Percentiles rank a stretch among this genome's conserved stretches.
These are phyloP conservation scores for Lasiurus borealis DNA, from an alignment of 2,113 vertebrate genomes.

Conservation along the genomic window DNA sequence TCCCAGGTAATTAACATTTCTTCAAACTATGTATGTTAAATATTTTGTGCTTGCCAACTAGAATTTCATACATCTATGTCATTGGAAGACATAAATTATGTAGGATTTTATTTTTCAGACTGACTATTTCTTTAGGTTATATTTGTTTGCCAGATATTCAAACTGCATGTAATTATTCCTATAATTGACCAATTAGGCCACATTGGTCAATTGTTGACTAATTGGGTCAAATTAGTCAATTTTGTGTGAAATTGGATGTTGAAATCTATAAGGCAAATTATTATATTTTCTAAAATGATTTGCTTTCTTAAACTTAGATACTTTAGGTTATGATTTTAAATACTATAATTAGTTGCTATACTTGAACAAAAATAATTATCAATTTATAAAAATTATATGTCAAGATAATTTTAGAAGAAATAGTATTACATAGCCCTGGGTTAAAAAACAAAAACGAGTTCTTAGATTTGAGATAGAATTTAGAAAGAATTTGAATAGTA, in stretches of 20 bases:
- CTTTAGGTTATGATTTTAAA: background rate
- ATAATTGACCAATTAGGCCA: background rate
- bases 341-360: background rate
- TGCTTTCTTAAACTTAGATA: background rate
- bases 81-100: background rate
- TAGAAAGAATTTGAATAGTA: background rate
- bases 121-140: background rate
- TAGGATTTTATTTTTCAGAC: background rate
- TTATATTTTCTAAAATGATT: background rate
- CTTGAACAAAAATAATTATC: background rate
- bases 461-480: background rate
- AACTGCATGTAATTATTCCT: background rate
- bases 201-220: too few relatives aligned
- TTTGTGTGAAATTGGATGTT: background rate
- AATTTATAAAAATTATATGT: background rate
- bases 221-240: background rate
- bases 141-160: background rate
- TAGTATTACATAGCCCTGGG: background rate
- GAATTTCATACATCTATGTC: background rate
- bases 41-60: background rate
- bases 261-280: background rate
- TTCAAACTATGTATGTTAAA: background rate
- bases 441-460: background rate
- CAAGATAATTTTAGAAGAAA: slow-evolving; percentile 7
- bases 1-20: background rate